These are phyloP conservation scores for Cabera pusaria DNA, from an alignment of 2,888 invertebrate species.

Conservation along the genomic window DNA sequence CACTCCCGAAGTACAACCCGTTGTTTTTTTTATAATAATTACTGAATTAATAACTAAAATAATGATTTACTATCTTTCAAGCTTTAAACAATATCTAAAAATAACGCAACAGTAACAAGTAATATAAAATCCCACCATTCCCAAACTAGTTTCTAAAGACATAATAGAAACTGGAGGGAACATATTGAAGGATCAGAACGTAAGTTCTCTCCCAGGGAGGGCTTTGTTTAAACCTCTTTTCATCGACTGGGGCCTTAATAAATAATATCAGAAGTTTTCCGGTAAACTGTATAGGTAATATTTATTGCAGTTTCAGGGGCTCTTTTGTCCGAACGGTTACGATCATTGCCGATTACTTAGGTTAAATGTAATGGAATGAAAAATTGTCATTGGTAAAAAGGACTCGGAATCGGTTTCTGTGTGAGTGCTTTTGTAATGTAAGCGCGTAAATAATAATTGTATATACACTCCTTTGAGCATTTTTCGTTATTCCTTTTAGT, in stretches of 20 bases:
- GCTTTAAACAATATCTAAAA: too few species aligned
- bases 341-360: slow-evolving; percentile 31
- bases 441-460: too few species aligned
- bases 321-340: slow-evolving; percentile 31
- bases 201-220: slow-evolving; percentile 50
- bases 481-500: too few species aligned
- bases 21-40: too few species aligned
- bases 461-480: too few species aligned
- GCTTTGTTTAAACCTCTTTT: slow-evolving; percentile 52
- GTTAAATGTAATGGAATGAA: slow-evolving; percentile 28
- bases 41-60: too few species aligned
- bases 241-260: slow-evolving; percentile 47
- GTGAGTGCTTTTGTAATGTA: slow-evolving; percentile 12
- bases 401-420: slow-evolving; percentile 2
- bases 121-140: slow-evolving; percentile 5
- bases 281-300: slow-evolving; percentile 43
- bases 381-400: slow-evolving; percentile 17
- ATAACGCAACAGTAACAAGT: too few species aligned
- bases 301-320: slow-evolving; percentile 36
- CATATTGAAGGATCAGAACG: slow-evolving; percentile 46
- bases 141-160: slow-evolving; percentile 33
- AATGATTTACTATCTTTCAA: too few species aligned
- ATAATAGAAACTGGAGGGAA: slow-evolving; percentile 38
- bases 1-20: too few species aligned
- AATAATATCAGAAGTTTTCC: slow-evolving; percentile 45